Conservation (phyloP, 2,888 invertebrate species). For the Mythimna impura region DNA sequence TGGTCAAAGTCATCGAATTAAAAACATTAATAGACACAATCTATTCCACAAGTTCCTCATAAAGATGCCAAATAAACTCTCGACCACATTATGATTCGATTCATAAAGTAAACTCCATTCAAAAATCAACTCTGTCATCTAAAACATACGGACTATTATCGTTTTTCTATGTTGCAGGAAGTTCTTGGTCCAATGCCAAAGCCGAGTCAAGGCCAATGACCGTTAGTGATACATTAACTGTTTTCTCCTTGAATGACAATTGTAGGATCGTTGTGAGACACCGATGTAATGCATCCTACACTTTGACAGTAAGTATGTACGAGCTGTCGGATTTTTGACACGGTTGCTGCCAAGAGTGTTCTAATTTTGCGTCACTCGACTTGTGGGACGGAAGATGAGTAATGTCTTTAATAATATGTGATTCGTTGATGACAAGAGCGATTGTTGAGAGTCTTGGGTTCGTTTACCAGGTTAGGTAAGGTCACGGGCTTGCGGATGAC, state of each 20-base stretch:
- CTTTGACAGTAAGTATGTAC: constrained; percentile 34
- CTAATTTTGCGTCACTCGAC: constrained; percentile 41
- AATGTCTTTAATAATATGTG: constrained; percentile 14
- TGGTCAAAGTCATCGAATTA: constrained; percentile 59
- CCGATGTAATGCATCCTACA: constrained; percentile 54
- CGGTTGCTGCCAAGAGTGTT: constrained; percentile 54
- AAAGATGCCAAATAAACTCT: constrained; percentile 64
- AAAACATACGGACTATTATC: constrained; percentile 22
- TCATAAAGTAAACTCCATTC: constrained; percentile 22
- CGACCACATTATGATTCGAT: constrained; percentile 35
- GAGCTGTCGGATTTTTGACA: constrained; percentile 45
- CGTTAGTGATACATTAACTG: constrained; percentile 70
- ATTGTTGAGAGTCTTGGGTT: background rate
- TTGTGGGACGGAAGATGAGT: constrained; percentile 8
- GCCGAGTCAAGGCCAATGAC: constrained; percentile 78
- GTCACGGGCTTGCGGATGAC: no score
- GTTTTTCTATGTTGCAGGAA: constrained; percentile 26
- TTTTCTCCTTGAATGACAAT: constrained; percentile 72
- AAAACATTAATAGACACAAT: constrained; percentile 63
- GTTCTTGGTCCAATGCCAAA: constrained; percentile 75
- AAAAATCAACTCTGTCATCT: constrained; percentile 24
- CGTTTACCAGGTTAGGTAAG: background rate
- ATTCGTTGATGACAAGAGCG: background rate
- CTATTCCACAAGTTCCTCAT: constrained; percentile 62
- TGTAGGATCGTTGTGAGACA: constrained; percentile 45